Evolutionary conservation across 92 coral and sea anemone species (phyloP).

Genomic region (Heliopora coerulea): DNA sequence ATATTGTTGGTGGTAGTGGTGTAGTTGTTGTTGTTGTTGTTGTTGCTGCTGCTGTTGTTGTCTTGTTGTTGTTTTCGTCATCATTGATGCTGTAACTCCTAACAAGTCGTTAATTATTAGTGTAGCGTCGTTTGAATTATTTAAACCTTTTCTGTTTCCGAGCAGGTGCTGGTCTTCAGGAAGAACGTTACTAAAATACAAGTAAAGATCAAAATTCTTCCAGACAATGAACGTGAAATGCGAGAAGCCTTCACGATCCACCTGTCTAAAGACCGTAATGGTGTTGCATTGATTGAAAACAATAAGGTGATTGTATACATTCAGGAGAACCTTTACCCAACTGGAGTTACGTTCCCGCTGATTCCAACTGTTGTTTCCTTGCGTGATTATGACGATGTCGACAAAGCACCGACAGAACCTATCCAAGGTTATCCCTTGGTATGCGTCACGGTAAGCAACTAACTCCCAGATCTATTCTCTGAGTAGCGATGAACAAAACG

Average conservation of each 20-base stretch:
- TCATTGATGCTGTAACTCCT: too few species aligned
- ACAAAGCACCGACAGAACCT: conserved; percentile 55
- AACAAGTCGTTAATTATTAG: too few species aligned
- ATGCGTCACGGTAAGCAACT: conserved; percentile 89
- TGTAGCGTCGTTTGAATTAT: too few species aligned
- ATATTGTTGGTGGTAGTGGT: too few species aligned
- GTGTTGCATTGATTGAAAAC: conserved; percentile 54
- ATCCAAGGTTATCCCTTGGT: conserved; percentile 84
- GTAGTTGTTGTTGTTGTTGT: too few species aligned
- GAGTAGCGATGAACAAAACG: too few species aligned
- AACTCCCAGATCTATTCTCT: too few species aligned
- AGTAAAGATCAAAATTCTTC: conserved; percentile 61
- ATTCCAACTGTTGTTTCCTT: conserved; percentile 84
- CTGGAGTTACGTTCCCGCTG: conserved; percentile 83
- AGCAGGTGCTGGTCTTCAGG: conserved; percentile 64
- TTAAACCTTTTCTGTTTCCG: too few species aligned
- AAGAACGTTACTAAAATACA: conserved; percentile 55
- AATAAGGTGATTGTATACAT: conserved; percentile 77
- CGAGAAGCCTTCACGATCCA: conserved; percentile 87
- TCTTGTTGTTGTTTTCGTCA: too few species aligned
- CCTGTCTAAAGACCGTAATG: conserved; percentile 53
- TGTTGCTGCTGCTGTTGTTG: too few species aligned
- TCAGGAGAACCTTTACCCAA: conserved; percentile 58
- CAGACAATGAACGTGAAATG: conserved; percentile 65
- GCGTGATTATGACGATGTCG: conserved; percentile 89